Percentiles rank a stretch among this genome's conserved stretches.
phyloP scores from a whole-genome alignment of 1,140 invertebrate species.

The Cheumatopsyche charites region DNA sequence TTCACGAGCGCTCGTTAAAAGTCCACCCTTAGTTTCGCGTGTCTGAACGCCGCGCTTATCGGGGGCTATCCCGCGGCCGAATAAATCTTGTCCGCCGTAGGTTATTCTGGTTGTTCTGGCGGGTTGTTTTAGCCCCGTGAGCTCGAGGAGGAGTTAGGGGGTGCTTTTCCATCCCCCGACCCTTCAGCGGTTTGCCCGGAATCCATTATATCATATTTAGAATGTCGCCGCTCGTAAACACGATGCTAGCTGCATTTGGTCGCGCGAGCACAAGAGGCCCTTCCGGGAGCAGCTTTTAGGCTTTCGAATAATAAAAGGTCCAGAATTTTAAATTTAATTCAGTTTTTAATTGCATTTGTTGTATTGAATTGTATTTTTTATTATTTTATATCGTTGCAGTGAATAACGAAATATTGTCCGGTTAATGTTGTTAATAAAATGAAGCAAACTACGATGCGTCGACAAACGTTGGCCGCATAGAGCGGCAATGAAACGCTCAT shows the following conservation, averaged over 20 bases:
- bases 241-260: neutral
- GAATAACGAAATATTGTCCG: too few relatives aligned
- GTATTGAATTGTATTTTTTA: neutral
- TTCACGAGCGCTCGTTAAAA: constrained; percentile 15
- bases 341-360: neutral
- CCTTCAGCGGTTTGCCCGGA: neutral
- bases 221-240: neutral
- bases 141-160: too few relatives aligned
- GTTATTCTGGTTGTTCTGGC: neutral
- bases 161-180: too few relatives aligned
- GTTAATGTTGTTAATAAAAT: too few relatives aligned
- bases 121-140: too few relatives aligned
- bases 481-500: neutral
- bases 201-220: constrained; percentile 19
- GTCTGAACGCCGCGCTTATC: neutral
- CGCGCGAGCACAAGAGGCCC: neutral
- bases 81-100: constrained; percentile 3
- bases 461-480: neutral
- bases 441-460: neutral
- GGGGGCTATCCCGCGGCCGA: constrained; percentile 12
- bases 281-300: neutral
- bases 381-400: too few relatives aligned
- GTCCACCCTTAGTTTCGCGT: neutral
- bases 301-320: neutral
- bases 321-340: neutral